A percentile compares a stretch with the other conserved stretches of the same genome.
phyloP scores from a whole-genome alignment of 1,140 invertebrate genomes.

The Listronotus bonariensis region DNA sequence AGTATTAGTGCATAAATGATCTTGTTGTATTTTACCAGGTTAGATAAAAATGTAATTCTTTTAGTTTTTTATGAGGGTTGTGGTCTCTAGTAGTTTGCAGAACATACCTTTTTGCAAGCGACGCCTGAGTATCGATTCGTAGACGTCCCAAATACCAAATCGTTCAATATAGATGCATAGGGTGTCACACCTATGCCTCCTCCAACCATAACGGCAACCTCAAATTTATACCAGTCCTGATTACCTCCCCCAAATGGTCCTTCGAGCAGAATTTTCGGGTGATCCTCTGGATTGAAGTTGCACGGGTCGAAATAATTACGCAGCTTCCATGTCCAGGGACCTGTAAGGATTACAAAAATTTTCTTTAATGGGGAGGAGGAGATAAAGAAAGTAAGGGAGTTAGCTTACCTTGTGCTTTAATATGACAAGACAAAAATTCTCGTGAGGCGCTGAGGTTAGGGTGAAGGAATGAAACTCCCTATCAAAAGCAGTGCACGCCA shows the following conservation, averaged over 20 bases:
- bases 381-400: too few species aligned
- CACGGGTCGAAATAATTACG: conserved; percentile 95
- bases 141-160: conserved; percentile 93
- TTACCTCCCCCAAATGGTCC: conserved; percentile 99
- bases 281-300: conserved; percentile 87
- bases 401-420: conserved; percentile 87
- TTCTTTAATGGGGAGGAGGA: too few species aligned
- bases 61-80: too few species aligned
- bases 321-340: conserved; percentile 99
- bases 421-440: conserved; percentile 97
- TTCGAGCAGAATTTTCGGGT: conserved; percentile 90
- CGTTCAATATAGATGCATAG: conserved; percentile 98
- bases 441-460: conserved; percentile 96
- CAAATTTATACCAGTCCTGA: conserved; percentile 99
- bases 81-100: too few species aligned
- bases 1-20: too few species aligned
- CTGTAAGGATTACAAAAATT: conserved; percentile 32
- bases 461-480: conserved; percentile 98
- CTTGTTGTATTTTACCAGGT: too few species aligned
- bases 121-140: conserved; percentile 94
- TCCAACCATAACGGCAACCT: conserved; percentile 98
- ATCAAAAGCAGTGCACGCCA: conserved; percentile 91
- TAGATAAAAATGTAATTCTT: too few species aligned
- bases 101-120: conserved; percentile 85
- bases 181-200: conserved; percentile 99